Evolutionary conservation across 2,888 invertebrate genomes (phyloP).

Genomic region (Merodon equestris): DNA sequence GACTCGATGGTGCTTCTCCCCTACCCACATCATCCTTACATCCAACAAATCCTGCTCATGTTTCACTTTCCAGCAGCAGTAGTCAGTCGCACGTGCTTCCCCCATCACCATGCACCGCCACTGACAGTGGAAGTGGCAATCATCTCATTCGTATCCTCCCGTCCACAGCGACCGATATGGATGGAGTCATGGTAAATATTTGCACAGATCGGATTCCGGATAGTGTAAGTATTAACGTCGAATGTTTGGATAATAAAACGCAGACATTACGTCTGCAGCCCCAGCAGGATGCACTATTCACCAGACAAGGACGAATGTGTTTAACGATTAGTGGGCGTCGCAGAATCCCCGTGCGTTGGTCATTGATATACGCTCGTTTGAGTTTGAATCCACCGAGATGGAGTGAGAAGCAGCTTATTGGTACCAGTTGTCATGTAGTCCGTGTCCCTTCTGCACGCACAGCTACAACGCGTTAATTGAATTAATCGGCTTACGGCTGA

Average conservation of each 20-base stretch:
- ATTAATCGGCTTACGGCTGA: constrained; percentile 60
- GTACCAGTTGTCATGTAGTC: constrained; percentile 32
- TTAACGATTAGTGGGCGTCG: constrained; percentile 60
- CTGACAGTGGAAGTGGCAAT: constrained; percentile 6
- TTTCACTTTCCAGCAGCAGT: constrained; percentile 24
- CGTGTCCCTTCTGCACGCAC: constrained; percentile 26
- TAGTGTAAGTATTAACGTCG: constrained; percentile 51
- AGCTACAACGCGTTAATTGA: constrained; percentile 60
- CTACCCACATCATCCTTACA: constrained; percentile 13
- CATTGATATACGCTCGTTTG: constrained; percentile 13
- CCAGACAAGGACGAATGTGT: constrained; percentile 58
- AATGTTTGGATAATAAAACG: constrained; percentile 56
- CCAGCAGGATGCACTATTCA: constrained; percentile 25
- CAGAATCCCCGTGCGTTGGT: constrained; percentile 33
- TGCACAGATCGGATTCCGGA: constrained; percentile 59
- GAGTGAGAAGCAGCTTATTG: constrained; percentile 44
- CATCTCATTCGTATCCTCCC: constrained; percentile 38
- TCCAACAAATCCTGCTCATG: too few species aligned
- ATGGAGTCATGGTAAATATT: constrained; percentile 60
- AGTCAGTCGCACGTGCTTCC: constrained; percentile 60
- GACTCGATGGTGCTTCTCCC: constrained; percentile 25
- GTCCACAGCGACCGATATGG: too few species aligned
- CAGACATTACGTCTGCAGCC: constrained; percentile 45
- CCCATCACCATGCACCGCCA: too few species aligned
- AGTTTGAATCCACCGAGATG: too few species aligned